These are phyloP conservation scores for Hylomyscus alleni DNA, from an alignment of 2,797 vertebrate species.

Conservation along the genomic window DNA sequence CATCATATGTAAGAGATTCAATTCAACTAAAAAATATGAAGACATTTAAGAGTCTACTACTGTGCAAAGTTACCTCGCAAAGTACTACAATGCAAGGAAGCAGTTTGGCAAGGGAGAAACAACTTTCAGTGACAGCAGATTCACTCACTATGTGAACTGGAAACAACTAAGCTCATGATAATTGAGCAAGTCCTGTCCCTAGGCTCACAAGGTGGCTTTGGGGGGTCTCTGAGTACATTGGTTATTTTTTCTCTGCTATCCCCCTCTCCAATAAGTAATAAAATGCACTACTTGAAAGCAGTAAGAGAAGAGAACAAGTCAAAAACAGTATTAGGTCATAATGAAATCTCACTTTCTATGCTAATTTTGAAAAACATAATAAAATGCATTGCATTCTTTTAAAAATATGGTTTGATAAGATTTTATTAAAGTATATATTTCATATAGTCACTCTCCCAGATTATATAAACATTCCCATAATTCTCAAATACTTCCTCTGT, in stretches of 20 bases:
- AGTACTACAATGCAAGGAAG: not conserved
- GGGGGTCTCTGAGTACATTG: not conserved
- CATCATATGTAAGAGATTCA: conserved; percentile 31
- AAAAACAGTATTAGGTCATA: not conserved
- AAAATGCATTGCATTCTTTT: not conserved
- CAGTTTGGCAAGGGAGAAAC: conserved; percentile 11
- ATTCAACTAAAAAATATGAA: conserved; percentile 22
- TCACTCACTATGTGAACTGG: not conserved
- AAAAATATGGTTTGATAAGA: not conserved
- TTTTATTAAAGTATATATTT: not conserved
- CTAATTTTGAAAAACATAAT: not conserved
- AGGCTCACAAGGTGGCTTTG: not conserved
- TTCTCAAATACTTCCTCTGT: not conserved
- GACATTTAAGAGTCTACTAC: conserved; percentile 50
- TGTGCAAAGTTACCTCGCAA: not conserved
- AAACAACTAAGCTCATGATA: not conserved
- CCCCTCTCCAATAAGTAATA: not conserved
- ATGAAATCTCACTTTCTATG: not conserved
- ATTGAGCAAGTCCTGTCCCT: not conserved
- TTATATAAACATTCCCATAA: not conserved
- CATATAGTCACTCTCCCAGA: not conserved
- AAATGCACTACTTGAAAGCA: not conserved
- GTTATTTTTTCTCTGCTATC: not conserved
- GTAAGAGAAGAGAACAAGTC: not conserved
- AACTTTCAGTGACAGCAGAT: not conserved